Evolutionary conservation across 2,888 invertebrate species (phyloP), one percentile per base, ranked within the genome.

Genomic region (Drosophila anceps): DNA sequence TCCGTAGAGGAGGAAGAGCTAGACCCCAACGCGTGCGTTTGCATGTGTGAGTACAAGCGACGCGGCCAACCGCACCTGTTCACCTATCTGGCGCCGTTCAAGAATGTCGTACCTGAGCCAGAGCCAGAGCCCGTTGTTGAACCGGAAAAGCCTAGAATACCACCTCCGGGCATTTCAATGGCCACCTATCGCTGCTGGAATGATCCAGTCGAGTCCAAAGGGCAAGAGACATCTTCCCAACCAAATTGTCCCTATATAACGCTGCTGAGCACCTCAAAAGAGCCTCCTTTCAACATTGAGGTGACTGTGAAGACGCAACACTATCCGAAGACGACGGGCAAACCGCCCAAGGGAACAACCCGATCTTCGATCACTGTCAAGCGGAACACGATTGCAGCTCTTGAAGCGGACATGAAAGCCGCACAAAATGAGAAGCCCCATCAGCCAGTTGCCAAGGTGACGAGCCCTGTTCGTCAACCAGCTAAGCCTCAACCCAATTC

Each of bases 101-200:
- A 65, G 46, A 18, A 41, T 0, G 50, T 18, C 10, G 15, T 0
- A 31, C n/a, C 61, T 1, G 9, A 18, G 0, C 58, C 61, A 1
- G 9, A 18, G 0, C 58, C 46, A 44, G 39, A 6, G n/a, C 35
- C 24, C 31, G 18, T 24, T 2, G 33, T 18, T 1, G n/a, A 33
- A 0, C 18, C 61, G 5, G 7, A 10, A 1, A 24, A 46, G 2
- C 44, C 61, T 0, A 41, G 35, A 24, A n/a, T 41, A 8, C 84
- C 79, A 0, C 79, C 81, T 7, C 63, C 15, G 4, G 89, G 81
- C 51, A 55, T 88, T 15, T 64, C 81, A 1, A 1, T 27, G 44
- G 62, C 2, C 0, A 69, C 84, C 12, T 84, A 76, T 46, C 54
- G 46, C 24, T 88, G 87, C 48, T 86, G 86, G 89, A 68, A 55